Conservation (phyloP, 2,113 vertebrate genomes). For the Prochilodus magdalenae region DNA sequence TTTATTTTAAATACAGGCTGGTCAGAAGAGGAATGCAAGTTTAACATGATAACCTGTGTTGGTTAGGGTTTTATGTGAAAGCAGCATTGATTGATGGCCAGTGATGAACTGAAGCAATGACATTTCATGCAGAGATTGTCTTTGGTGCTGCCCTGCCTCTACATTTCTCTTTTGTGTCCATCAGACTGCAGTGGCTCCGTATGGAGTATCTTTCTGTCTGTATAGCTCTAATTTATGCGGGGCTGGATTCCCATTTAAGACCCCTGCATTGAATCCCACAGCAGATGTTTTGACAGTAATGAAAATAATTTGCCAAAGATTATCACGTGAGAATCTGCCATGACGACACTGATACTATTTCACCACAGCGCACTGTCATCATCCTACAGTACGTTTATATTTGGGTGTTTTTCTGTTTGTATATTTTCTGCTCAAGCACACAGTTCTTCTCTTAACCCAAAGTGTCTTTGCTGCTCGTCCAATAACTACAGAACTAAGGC, state of each 20-base stretch:
- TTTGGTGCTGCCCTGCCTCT: slow-evolving; percentile 9
- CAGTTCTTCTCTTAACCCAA: no score
- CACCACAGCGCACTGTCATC: no score
- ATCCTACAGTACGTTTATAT: neutral
- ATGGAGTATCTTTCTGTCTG: slow-evolving; percentile 16
- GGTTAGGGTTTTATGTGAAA: slow-evolving; percentile 6
- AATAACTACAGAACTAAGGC: no score
- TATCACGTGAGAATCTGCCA: neutral
- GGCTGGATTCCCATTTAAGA: slow-evolving; percentile 22
- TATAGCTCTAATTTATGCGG: slow-evolving; percentile 46
- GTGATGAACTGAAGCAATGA: slow-evolving; percentile 16
- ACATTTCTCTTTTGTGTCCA: slow-evolving; percentile 37
- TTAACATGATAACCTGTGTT: slow-evolving; percentile 1
- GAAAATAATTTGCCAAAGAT: slow-evolving; percentile 28
- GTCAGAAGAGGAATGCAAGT: neutral
- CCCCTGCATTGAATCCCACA: neutral
- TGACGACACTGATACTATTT: neutral
- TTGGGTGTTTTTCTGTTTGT: neutral
- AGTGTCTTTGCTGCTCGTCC: no score
- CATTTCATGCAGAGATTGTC: slow-evolving; percentile 39
- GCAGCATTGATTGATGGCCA: slow-evolving; percentile 33
- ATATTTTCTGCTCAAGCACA: neutral
- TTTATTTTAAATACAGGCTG: neutral
- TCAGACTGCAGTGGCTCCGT: slow-evolving; percentile 23
- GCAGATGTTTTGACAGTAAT: neutral